phyloP scores from a whole-genome alignment of 1,140 invertebrate species.

The Drosophila saltans region DNA sequence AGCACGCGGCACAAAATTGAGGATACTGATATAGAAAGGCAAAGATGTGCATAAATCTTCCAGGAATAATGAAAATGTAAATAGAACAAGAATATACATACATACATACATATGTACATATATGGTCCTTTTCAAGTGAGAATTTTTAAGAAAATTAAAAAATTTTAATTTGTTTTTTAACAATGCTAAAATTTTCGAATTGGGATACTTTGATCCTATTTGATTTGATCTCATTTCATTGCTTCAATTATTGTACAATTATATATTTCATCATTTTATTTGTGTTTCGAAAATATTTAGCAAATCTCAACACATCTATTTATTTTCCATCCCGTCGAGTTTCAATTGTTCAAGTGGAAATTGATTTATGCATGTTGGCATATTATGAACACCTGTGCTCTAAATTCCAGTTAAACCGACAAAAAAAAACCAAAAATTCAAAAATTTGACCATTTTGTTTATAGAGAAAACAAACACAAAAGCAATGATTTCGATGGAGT shows the following conservation, averaged over 20 bases:
- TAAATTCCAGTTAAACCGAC: constrained; percentile 24
- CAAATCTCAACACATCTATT: constrained; percentile 15
- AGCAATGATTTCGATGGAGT: background rate
- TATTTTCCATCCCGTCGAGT: constrained; percentile 17
- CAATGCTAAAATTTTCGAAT: too few relatives aligned
- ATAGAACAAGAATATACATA: constrained; percentile 2
- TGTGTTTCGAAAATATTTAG: constrained; percentile 1
- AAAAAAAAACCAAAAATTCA: background rate
- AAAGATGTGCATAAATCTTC: constrained; percentile 60
- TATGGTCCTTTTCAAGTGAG: background rate
- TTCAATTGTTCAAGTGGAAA: constrained; percentile 26
- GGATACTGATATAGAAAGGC: constrained; percentile 17
- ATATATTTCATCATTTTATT: constrained; percentile 1
- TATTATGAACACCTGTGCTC: constrained; percentile 70
- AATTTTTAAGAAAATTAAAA: too few relatives aligned
- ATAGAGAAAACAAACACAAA: constrained; percentile 32
- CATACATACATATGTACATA: background rate
- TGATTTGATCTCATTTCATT: background rate
- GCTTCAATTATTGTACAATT: background rate
- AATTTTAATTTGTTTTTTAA: too few relatives aligned
- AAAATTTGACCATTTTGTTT: constrained; percentile 48
- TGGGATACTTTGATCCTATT: too few relatives aligned
- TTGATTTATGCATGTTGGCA: constrained; percentile 57
- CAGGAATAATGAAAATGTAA: constrained; percentile 22
- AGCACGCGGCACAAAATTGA: constrained; percentile 69